These are phyloP conservation scores for Lophius piscatorius DNA, from an alignment of 2,113 vertebrate species.

Conservation along the genomic window DNA sequence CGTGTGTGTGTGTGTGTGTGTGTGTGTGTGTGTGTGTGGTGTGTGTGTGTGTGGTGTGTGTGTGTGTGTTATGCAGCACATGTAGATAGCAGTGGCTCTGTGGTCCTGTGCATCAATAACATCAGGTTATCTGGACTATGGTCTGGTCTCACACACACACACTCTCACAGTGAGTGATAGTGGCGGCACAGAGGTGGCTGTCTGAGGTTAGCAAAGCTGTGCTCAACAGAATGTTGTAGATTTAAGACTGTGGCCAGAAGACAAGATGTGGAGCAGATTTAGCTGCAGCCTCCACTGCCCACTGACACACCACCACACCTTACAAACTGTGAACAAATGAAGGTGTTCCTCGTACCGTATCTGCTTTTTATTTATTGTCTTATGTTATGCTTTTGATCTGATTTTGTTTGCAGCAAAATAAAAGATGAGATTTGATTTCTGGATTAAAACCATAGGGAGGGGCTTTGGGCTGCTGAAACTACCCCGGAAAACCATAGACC, in stretches of 20 bases:
- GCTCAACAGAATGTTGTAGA: constrained; percentile 63
- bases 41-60: not conserved
- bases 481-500: no score
- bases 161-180: constrained; percentile 68
- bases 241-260: constrained; percentile 55
- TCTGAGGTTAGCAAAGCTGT: constrained; percentile 49
- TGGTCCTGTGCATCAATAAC: constrained; percentile 66
- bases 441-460: no score
- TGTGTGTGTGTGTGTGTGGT: constrained; percentile 47
- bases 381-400: not conserved
- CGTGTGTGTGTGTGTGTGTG: constrained; percentile 44
- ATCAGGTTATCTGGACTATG: constrained; percentile 71
- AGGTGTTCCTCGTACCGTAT: no score
- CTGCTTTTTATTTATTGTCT: no score
- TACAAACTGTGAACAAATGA: no score
- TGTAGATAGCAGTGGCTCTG: constrained; percentile 69
- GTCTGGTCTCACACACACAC: constrained; percentile 58
- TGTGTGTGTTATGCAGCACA: not conserved
- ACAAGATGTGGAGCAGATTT: constrained; percentile 66
- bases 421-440: no score
- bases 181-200: constrained; percentile 68
- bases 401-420: not conserved
- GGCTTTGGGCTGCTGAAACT: no score
- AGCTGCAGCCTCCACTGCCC: constrained; percentile 36
- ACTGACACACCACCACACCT: not conserved